Evolutionary conservation across 1,140 invertebrate species (phyloP), one percentile per base, ranked within the genome.

Genomic region (Chlorops oryzae): DNA sequence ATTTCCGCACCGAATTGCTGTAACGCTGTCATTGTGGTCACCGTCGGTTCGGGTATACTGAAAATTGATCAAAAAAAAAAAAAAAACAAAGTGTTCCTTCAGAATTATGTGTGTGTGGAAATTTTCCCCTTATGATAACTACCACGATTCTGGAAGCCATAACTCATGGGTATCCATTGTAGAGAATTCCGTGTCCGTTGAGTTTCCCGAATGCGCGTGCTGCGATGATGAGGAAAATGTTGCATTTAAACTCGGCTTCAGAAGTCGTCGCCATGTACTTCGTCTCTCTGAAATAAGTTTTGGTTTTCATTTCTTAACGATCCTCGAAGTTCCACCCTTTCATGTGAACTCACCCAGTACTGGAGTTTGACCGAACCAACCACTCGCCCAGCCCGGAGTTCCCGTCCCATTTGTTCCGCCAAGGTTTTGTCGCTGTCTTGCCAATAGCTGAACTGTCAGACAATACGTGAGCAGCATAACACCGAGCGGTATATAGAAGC

Each of bases 401-500:
- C 47, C 57, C n/a, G 64, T 57, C 43, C 58, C 61, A 46, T 65
- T 61, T 18, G 63, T 61, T 35, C 74, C 77, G 6, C 81, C 83
- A 6, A 90, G 73, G 50, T 86, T 87, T 62, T 85, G 85, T 52
- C 82, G 79, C 65, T 90, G 87, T 39, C 82, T 70, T 15, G 86
- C 86, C 55, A 95, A 74, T 4, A 94, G 76, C 44, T 85, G 77
- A 2, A 96, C 89, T 0, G 94, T 97, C 43, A 96, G 77, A 3
- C 88, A 84, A 63, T 96, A 97, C 2, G 93, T 96, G 25, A 93
- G 75, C 59, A 96, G 75, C 93, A 98, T 98, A 39, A 97, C 92
- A 7, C 86, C 78, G 32, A 98, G 78, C 3, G 95, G 95, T 53
- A 97, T 92, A 75, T 96, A 96, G 74, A 98, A 98, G 56, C 91